Base-by-base conservation (phyloP, 2,797 vertebrate species). In the Sebastes itinus region DNA sequence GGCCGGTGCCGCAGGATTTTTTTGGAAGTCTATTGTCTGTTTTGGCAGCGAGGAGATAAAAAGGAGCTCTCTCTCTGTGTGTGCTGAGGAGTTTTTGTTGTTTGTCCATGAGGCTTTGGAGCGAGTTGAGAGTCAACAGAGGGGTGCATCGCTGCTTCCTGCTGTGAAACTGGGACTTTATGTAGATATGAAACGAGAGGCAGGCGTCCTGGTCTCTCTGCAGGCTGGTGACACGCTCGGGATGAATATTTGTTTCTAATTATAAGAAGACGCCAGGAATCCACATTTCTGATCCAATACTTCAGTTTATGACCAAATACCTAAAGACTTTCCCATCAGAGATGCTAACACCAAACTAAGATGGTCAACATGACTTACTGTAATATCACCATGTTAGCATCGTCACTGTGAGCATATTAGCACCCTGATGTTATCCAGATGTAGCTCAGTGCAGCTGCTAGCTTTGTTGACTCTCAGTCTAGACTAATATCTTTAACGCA, bases 111-210 rank as follows among this genome's bases (percentile, higher is more conserved):
- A 60, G 18, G 64, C 23, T 78, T 63, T 49, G 68, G 46, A 71
- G 35, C 54, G 72, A 64, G 33, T 8, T 23, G 32, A 74, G 58
- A 73, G 75, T 77, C 69, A 66, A 46, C 73, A 69, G 70, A 59
- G 38, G 42, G 42, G 42, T 16, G 42, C 46, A 5, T 35, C 27
- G 25, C 13, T 69, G 56, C 42, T 46, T 16, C 42, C 35, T 38
- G 35, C 42, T 46, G 42, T 25, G 27, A 38, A 61, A 61, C 46
- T 9, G 5, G 13, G 42, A 46, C 14, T 38, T 46, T 16, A 46
- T 18, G 42, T 46, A 18, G 42, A 46, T 46, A 18, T 46, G 42
- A 46, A 32, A 20, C 9, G 12, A 38, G 6, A 55, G 16, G 49
- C 3, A 1, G 10, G 16, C 4, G 22, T 35, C 46, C 28, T 32